Conservation (phyloP, 2,797 vertebrate species). For the Coilia nasus region DNA sequence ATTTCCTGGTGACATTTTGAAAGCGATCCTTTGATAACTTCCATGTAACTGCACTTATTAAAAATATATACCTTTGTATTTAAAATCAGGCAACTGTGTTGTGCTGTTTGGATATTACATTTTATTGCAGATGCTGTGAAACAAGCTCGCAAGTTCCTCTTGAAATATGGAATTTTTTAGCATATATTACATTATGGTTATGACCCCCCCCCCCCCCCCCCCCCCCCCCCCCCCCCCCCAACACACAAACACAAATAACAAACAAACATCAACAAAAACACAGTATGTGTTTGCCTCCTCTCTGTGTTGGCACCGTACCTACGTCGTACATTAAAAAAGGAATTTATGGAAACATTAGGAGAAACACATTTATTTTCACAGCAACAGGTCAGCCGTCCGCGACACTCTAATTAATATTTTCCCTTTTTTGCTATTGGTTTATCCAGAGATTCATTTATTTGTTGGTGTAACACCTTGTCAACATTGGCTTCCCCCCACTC, state of each 20-base stretch:
- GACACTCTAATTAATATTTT: slow-evolving; percentile 47
- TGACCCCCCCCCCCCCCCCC: slow-evolving; percentile 46
- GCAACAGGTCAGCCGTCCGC: slow-evolving; percentile 44
- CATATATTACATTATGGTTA: slow-evolving; percentile 69
- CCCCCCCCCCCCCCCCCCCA: too few relatives aligned
- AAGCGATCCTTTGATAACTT: slow-evolving; percentile 61
- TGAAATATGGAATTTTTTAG: slow-evolving; percentile 71
- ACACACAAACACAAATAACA: slow-evolving; percentile 36
- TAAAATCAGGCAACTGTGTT: slow-evolving; percentile 57
- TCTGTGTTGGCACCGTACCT: slow-evolving; percentile 38
- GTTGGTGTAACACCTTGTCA: slow-evolving; percentile 22
- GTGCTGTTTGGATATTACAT: slow-evolving; percentile 73
- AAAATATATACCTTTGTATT: slow-evolving; percentile 60
- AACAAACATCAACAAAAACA: not conserved
- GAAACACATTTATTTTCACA: slow-evolving; percentile 21
- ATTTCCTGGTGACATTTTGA: slow-evolving; percentile 76
- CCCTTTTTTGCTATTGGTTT: slow-evolving; percentile 20
- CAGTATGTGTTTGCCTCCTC: slow-evolving; percentile 40
- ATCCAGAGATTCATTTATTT: not conserved
- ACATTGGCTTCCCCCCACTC: not conserved
- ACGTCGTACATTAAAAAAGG: not conserved
- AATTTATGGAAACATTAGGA: slow-evolving; percentile 11
- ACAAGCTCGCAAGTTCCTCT: slow-evolving; percentile 48
- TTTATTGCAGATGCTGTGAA: slow-evolving; percentile 57
- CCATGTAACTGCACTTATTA: slow-evolving; percentile 64